Percentiles rank a stretch among this genome's conserved stretches.
phyloP scores from a whole-genome alignment of 2,113 vertebrate genomes.

The Osmerus eperlanus region DNA sequence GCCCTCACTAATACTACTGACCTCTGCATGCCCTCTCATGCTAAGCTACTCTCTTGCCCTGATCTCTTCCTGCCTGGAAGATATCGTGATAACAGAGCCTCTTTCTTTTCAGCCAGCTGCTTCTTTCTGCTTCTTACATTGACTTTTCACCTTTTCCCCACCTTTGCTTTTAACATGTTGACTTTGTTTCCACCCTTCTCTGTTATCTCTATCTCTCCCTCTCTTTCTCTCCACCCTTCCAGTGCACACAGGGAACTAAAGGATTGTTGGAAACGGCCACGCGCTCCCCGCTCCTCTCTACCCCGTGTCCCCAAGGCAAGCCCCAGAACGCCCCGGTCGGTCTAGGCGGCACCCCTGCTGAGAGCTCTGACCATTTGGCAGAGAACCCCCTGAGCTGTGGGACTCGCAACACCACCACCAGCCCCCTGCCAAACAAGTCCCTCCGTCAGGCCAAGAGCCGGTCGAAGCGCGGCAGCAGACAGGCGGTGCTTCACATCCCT shows the following conservation, averaged over 20 bases:
- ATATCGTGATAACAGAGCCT: not conserved
- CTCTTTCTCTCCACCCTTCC: not conserved
- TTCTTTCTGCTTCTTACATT: not conserved
- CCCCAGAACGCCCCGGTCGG: slow-evolving; percentile 40
- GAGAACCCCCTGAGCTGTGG: slow-evolving; percentile 30
- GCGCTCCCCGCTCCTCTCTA: slow-evolving; percentile 49
- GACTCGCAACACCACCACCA: not conserved
- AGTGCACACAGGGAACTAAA: slow-evolving; percentile 65
- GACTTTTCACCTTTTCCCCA: not conserved
- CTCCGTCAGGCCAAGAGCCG: slow-evolving; percentile 30
- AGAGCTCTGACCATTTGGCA: slow-evolving; percentile 34
- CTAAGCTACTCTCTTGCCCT: too few species aligned
- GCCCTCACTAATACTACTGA: too few species aligned
- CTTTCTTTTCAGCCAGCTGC: not conserved
- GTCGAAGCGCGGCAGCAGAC: slow-evolving; percentile 45
- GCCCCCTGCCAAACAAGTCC: slow-evolving; percentile 4
- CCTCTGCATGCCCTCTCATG: too few species aligned
- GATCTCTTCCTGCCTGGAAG: too few species aligned
- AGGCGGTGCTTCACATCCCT: slow-evolving; percentile 27
- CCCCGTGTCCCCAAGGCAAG: slow-evolving; percentile 62
- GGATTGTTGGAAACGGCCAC: slow-evolving; percentile 61
- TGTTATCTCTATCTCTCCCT: slow-evolving; percentile 2
- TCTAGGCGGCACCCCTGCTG: slow-evolving; percentile 15
- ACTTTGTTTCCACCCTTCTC: slow-evolving; percentile 12
- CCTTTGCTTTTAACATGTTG: not conserved